Evolutionary conservation across 2,113 vertebrate species (phyloP).

Genomic region (Tympanuchus pallidicinctus): DNA sequence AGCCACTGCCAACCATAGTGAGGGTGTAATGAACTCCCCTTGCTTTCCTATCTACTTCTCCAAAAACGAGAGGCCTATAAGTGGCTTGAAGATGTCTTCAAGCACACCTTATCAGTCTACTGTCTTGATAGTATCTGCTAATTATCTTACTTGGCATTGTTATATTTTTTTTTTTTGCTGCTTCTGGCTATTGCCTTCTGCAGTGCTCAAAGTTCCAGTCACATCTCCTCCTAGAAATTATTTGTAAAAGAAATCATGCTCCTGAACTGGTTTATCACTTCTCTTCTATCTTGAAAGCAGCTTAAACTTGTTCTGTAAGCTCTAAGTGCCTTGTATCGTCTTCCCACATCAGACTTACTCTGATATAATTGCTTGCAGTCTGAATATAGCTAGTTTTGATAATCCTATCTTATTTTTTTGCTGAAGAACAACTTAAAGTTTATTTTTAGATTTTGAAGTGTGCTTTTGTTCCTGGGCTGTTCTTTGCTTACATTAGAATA

Average conservation of each 20-base stretch:
- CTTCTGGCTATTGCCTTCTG: neutral
- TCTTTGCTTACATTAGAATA: neutral
- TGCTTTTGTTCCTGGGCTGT: neutral
- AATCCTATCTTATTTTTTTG: neutral
- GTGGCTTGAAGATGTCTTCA: slow-evolving; percentile 6
- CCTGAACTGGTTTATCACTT: neutral
- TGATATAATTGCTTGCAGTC: neutral
- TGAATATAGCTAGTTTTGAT: neutral
- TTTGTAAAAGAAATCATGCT: slow-evolving; percentile 16
- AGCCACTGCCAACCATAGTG: accelerated
- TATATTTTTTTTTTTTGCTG: neutral
- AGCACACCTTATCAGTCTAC: neutral
- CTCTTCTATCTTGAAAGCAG: neutral
- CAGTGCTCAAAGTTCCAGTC: neutral
- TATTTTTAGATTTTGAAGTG: neutral
- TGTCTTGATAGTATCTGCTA: slow-evolving; percentile 19
- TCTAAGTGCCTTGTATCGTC: neutral
- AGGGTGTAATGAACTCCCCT: neutral
- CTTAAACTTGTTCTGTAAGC: neutral
- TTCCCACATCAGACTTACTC: neutral
- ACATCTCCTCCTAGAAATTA: neutral
- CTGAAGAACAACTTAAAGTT: neutral
- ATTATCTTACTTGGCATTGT: neutral
- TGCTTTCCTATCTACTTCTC: neutral
- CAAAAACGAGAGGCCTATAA: slow-evolving; percentile 15